Evolutionary conservation across 2,888 invertebrate genomes (phyloP).

Genomic region (Sipha maydis): DNA sequence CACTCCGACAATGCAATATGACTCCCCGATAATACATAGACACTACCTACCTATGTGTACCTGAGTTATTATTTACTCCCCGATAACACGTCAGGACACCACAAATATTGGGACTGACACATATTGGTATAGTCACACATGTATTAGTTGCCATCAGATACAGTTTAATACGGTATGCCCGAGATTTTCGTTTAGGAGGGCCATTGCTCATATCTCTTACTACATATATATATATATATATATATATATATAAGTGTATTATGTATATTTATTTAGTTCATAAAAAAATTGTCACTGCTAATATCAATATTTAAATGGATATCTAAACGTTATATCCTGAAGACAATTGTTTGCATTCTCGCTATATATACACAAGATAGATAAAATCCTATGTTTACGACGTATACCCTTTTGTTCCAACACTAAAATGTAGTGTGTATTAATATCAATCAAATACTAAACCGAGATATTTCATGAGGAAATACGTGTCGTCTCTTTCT

Average conservation of each 20-base stretch:
- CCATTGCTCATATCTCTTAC: not conserved
- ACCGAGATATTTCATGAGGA: too few relatives aligned
- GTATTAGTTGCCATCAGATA: not conserved
- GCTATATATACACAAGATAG: not conserved
- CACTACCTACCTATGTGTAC: not conserved
- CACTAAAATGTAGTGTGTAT: not conserved
- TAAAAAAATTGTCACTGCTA: slow-evolving; percentile 2
- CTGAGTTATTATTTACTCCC: slow-evolving; percentile 4
- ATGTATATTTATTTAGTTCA: not conserved
- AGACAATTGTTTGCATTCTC: not conserved
- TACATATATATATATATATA: not conserved
- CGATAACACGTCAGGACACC: not conserved
- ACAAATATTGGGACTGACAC: not conserved
- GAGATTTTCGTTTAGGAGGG: not conserved
- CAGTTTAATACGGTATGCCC: not conserved
- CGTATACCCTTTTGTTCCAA: not conserved
- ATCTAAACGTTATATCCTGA: not conserved
- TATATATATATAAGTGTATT: not conserved
- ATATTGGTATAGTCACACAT: not conserved
- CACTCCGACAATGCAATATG: not conserved
- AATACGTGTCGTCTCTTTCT: too few relatives aligned
- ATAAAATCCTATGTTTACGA: not conserved
- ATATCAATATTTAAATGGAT: not conserved
- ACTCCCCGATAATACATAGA: not conserved
- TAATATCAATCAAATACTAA: not conserved